phyloP scores from a whole-genome alignment of 2,113 vertebrate species.

The human (Homo sapiens) region GRCh38 chr7:20148001-20148500 shows the following conservation, averaged over 20 bases:
- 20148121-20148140: neutral
- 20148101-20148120: neutral
- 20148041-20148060: neutral
- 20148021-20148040: neutral
- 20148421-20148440: neutral
- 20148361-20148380: neutral
- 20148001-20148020: neutral
- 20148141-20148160: neutral
- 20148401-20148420: neutral
- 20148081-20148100: neutral
- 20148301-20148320: neutral
- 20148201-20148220: neutral
- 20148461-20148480: neutral
- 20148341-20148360: neutral
- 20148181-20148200: neutral
- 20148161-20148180: neutral
- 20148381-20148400: neutral
- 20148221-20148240: neutral
- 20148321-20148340: neutral
- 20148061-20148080: neutral
- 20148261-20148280: neutral
- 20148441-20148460: conserved; percentile 15
- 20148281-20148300: neutral
- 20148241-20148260: neutral
- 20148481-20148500: neutral